Conservation (phyloP, 2,113 vertebrate species). For the Zeus faber region DNA sequence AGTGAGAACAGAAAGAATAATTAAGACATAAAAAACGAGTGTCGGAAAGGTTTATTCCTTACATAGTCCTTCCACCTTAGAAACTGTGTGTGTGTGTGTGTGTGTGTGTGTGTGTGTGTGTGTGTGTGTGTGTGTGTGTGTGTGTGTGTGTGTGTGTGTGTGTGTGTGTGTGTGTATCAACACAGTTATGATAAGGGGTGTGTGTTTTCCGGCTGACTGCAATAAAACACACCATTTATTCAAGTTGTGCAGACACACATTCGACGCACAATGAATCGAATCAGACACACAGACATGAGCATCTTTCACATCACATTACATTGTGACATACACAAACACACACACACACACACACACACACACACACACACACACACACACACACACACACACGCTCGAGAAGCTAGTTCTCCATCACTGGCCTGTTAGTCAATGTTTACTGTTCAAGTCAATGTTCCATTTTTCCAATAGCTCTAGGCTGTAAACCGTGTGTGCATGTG, state of each 20-base stretch:
- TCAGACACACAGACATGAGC: too few species aligned
- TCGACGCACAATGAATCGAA: too few species aligned
- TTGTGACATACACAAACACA: background rate
- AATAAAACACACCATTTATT: too few species aligned
- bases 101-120: background rate
- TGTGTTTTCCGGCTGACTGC: background rate
- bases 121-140: background rate
- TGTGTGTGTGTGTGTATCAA: background rate
- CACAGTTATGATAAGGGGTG: background rate
- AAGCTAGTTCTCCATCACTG: conserved; percentile 5
- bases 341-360: background rate
- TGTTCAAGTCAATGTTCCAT: conserved; percentile 6
- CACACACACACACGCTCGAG: background rate
- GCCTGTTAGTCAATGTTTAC: conserved; percentile 27
- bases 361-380: conserved; percentile 7
- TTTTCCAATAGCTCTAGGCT: background rate
- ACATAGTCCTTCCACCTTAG: background rate
- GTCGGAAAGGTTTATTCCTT: too few species aligned
- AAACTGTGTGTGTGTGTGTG: background rate
- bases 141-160: background rate
- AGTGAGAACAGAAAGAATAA: background rate
- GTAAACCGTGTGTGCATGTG: background rate
- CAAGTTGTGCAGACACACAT: too few species aligned
- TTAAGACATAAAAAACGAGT: too few species aligned
- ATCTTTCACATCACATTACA: too few species aligned